These are phyloP conservation scores for Caretta caretta DNA, from an alignment of 2,113 vertebrate species.

Conservation along the genomic window DNA sequence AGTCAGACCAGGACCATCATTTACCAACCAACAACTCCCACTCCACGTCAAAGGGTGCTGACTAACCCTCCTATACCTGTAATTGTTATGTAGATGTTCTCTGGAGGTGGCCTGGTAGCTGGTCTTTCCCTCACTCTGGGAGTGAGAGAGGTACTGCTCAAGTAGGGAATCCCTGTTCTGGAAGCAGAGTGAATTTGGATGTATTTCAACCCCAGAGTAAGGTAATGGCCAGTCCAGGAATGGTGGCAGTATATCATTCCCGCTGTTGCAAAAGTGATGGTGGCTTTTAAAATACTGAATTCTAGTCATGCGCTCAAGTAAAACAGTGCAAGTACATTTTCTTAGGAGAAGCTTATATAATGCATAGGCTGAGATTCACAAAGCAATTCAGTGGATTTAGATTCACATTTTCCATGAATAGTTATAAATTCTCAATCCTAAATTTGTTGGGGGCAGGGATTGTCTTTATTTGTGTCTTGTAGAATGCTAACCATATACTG, in stretches of 20 bases:
- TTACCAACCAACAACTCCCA: background rate
- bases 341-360: background rate
- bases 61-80: background rate
- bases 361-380: background rate
- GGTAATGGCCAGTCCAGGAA: background rate
- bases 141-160: background rate
- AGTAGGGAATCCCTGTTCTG: background rate
- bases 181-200: background rate
- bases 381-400: background rate
- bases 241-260: background rate
- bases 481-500: background rate
- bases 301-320: background rate
- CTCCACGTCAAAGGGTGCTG: background rate
- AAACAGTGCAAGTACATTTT: background rate
- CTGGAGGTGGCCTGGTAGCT: rapidly evolving
- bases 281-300: background rate
- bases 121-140: background rate
- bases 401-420: background rate
- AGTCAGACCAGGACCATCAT: background rate
- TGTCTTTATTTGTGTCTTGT: background rate
- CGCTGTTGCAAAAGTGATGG: background rate
- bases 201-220: background rate
- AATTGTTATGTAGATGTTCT: background rate
- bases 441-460: background rate
- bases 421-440: background rate